A percentile compares a stretch with the other conserved stretches of the same genome.
Conservation (phyloP, 2,888 invertebrate genomes). For the Luperina testacea region DNA sequence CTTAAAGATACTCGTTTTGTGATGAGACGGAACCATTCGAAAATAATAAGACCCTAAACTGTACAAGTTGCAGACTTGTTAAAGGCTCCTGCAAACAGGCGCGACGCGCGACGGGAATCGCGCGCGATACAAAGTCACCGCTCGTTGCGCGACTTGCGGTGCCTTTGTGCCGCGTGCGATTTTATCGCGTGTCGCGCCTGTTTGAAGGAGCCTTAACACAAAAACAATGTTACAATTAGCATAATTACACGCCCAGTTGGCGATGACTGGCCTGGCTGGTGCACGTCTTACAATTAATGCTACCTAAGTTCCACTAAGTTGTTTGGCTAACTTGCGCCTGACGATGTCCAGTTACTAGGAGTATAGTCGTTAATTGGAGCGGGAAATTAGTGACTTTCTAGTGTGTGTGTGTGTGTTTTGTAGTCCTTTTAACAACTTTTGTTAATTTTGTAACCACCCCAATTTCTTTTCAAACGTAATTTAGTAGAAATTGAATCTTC, state of each 20-base stretch:
- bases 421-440: not conserved
- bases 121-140: no score
- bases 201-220: no score
- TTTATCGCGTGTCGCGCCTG: no score
- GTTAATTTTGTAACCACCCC: not conserved
- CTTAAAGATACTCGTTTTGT: not conserved
- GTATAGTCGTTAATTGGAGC: conserved; percentile 5
- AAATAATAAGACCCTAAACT: not conserved
- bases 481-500: not conserved
- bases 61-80: no score
- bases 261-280: conserved; percentile 72
- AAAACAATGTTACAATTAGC: conserved; percentile 82
- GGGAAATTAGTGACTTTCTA: conserved; percentile 29
- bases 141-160: no score
- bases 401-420: not conserved
- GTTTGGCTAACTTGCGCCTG: conserved; percentile 74
- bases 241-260: conserved; percentile 76
- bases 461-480: not conserved
- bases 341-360: conserved; percentile 66
- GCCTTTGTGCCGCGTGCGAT: no score
- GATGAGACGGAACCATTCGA: not conserved
- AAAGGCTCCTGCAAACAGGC: no score
- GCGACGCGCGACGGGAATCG: no score
- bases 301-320: conserved; percentile 78
- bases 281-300: conserved; percentile 75